phyloP scores from a whole-genome alignment of 2,113 vertebrate species.

The Pavo muticus region DNA sequence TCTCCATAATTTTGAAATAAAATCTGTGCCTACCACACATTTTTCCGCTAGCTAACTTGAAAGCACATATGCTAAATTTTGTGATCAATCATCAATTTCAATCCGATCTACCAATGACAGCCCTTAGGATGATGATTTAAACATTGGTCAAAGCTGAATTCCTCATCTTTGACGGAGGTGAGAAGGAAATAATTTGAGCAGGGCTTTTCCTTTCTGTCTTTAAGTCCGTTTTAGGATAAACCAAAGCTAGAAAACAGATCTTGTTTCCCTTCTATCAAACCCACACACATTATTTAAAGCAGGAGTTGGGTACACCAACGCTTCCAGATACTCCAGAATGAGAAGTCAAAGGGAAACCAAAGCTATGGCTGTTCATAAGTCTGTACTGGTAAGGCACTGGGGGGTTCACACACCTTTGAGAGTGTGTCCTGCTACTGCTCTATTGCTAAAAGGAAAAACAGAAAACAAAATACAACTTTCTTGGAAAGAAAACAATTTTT shows the following conservation, averaged over 20 bases:
- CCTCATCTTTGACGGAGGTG: neutral
- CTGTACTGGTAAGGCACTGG: neutral
- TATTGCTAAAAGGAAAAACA: neutral
- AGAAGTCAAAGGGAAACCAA: neutral
- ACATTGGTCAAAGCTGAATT: neutral
- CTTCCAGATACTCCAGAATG: neutral
- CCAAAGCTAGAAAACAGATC: neutral
- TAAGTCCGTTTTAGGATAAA: neutral
- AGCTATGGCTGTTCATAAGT: fast-evolving
- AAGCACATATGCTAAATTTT: neutral
- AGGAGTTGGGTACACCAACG: neutral
- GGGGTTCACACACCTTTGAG: neutral
- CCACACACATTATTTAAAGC: constrained; percentile 11
- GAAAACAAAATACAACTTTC: neutral
- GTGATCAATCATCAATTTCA: neutral
- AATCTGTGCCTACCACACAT: neutral
- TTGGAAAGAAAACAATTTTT: neutral
- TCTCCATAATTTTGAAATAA: constrained; percentile 45
- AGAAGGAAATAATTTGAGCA: neutral
- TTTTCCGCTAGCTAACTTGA: neutral
- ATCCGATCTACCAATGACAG: neutral
- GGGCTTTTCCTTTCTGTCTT: neutral
- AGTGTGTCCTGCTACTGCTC: neutral
- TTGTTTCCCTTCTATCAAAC: neutral
- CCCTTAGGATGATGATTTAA: neutral